Conservation (phyloP, 2,797 vertebrate species). For the Tiaroga cobitis region DNA sequence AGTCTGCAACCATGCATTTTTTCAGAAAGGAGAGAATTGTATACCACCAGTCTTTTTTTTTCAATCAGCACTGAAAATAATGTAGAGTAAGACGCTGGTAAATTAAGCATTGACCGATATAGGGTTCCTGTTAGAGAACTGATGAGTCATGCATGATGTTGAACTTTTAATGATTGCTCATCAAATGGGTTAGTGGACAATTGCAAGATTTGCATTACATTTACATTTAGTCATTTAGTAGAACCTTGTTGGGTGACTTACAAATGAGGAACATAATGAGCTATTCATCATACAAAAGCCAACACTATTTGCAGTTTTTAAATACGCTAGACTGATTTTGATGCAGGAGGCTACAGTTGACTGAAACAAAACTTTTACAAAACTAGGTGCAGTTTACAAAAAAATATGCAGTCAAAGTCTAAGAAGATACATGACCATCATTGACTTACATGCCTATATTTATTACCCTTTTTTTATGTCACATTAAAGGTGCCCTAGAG, state of each 20-base stretch:
- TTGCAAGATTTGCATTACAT: background rate
- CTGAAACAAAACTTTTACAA: background rate
- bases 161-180: conserved; percentile 13
- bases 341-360: background rate
- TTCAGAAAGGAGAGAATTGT: background rate
- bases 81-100: background rate
- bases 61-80: background rate
- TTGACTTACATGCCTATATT: background rate
- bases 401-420: background rate
- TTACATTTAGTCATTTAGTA: background rate
- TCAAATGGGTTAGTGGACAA: background rate
- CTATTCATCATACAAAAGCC: background rate
- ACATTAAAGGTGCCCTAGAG: too few species aligned
- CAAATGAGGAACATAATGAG: background rate
- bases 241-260: background rate
- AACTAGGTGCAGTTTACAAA: background rate
- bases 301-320: background rate
- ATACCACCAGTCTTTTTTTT: background rate
- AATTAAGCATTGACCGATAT: background rate
- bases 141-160: conserved; percentile 11
- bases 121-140: conserved; percentile 16
- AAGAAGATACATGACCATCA: background rate
- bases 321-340: background rate
- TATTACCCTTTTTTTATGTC: background rate
- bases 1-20: background rate